Base-by-base conservation (phyloP, 2,888 invertebrate species). In the Lydus trimaculatus region DNA sequence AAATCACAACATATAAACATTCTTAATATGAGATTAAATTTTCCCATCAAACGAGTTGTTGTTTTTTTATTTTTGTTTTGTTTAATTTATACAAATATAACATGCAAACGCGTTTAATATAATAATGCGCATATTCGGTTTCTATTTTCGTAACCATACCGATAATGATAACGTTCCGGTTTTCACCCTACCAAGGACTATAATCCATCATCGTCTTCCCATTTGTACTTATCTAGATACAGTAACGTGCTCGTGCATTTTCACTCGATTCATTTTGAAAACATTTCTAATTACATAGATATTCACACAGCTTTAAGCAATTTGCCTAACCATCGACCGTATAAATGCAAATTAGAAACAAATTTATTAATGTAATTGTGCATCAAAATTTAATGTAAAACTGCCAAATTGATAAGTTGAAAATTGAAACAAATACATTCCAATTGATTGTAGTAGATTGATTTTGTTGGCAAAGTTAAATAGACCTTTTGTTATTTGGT, bases 311-410 rank as follows among this genome's bases (percentile, higher is more conserved):
- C 20, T 20, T 20, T 20, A 20, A 20, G 3, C 48, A 48, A 20
- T 20, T 48, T 43, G n/a, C n/a, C n/a, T n/a, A 17, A 17, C 31
- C 31, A 13, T 31, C 31, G 7, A 31, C 13, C 15, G 9, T 17
- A 7, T n/a, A 15, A 58, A 58, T 58, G 31, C 25, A 58, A 58
- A 58, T 58, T 58, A 28, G 1, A 36, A 7, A 8, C 13, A 60
- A 60, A 33, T 60, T 60, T 60, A 20, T 60, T 60, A 28, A 17
- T 17, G 43, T 43, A 43, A 43, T 43, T 8, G 17, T 43, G 17
- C 8, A 17, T 43, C 6, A 43, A 43, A 43, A 33, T 33, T 43
- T 4, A 43, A 43, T 43, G 43, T 43, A 17, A 7, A 17, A n/a
- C 1, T 17, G 5, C 17, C 5, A n/a, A n/a, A n/a, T 43, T 6